Base-by-base conservation (phyloP, 2,113 vertebrate genomes). In the Parus major region DNA sequence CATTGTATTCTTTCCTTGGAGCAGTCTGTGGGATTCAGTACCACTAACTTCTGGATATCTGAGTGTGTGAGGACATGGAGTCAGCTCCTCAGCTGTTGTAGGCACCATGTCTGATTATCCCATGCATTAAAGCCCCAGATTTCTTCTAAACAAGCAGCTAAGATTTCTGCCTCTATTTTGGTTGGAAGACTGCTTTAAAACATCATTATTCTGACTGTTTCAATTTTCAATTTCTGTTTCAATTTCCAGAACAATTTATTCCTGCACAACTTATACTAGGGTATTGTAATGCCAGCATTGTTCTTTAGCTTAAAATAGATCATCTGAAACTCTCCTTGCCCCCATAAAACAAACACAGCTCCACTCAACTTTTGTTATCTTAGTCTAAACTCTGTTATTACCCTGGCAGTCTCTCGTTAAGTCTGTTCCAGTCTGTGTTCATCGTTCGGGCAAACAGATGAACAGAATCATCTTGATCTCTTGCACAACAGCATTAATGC, bases 111-210 rank as follows among this genome's bases (percentile, higher is more conserved):
- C 31, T 85, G 53, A 80, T 85, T 94, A 85, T 82, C 46, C 31
- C 44, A 42, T 42, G 28, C 10, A 73, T 57, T 76, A 88, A 88
- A 85, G 11, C 12, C 42, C 23, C 5, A 44, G 5, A 80, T 61
- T 77, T 61, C 1, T 41, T 64, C 50, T 73, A 47, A 94, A 93
- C 23, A 85, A 72, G 2, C 36, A 61, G 52, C 33, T 86, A 81
- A 78, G 46, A 60, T 64, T 94, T 90, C 63, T 94, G 75, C 50
- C 18, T 96, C 63, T 94, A 39, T 93, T 95, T 96, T 90, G 46
- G 42, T 72, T 96, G 90, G 84, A 92, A 92, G 35, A 36, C 22
- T 82, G 44, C 31, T 90, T 80, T 53, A 82, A 93, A 90, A 77
- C 11, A 46, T 80, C 31, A 57, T 93, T 93, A n/a, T 80, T 94